Evolutionary conservation across 2,113 vertebrate species (phyloP), one percentile per base, ranked within the genome.

Genomic region (Gallinago paraguaiae): DNA sequence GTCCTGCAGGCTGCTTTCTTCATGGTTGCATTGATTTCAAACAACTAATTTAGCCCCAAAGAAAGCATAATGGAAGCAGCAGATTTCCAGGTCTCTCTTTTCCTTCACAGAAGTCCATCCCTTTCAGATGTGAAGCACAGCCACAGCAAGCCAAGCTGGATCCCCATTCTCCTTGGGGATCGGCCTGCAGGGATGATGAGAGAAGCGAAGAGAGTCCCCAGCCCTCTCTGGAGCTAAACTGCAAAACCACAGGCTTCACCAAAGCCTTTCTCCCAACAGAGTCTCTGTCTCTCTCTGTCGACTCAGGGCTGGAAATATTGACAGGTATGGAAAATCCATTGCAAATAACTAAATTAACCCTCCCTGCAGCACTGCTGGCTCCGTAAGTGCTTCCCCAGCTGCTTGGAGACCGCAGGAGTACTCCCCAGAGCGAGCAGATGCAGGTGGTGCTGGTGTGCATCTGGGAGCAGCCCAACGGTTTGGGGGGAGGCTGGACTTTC

Each of bases 261-360:
- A 79, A 48, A 91, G 60, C 69, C 48, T 57, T 86, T 48, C 63
- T 86, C 63, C 67, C 80, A 83, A 77, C 57, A 89, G 59, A 88
- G 8, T 50, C 35, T 51, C 27, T 60, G 35, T 74, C 20, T 27
- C 10, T 27, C 51, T 27, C 70, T 61, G 46, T 70, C 2, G 1
- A 51, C 20, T 71, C 30, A 22, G 24, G 27, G 24, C 86, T 96
- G 90, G 92, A 93, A 93, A 92, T 65, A 65, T 11, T 59, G 63
- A 22, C 61, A 92, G 93, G 80, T 94, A 65, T 1, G 57, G 88
- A 86, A 93, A 96, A 93, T 61, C 72, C 92, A 92, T 94, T 68
- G n/a, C n/a, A 31, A 28, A 83, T 68, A 48, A 24, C 53, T 43
- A 15, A 84, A 51, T n/a, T 28, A 48, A 51, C 31, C 24, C 88